Evolutionary conservation across 2,113 vertebrate genomes (phyloP).

Genomic region (Bujurquina vittata): DNA sequence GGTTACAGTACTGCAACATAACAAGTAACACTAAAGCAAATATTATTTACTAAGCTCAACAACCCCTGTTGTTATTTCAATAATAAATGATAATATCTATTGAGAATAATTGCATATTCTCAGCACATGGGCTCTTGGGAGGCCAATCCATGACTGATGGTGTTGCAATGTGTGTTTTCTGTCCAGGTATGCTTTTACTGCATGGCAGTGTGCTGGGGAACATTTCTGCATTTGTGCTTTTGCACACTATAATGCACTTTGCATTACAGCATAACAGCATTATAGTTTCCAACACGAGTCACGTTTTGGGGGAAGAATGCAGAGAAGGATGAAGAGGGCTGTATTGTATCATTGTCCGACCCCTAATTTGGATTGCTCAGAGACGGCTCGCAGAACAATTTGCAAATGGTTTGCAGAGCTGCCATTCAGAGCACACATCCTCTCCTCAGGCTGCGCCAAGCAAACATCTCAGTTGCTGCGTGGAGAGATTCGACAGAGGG

Average conservation of each 20-base stretch:
- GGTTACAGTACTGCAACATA: background rate
- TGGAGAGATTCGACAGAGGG: constrained; percentile 65
- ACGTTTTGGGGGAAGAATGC: background rate
- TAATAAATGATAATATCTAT: background rate
- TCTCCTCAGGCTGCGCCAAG: too few relatives aligned
- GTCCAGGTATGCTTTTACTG: too few relatives aligned
- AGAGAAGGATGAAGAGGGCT: background rate
- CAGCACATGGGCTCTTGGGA: too few relatives aligned
- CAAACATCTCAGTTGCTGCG: too few relatives aligned
- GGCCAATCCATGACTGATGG: too few relatives aligned
- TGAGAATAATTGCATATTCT: too few relatives aligned
- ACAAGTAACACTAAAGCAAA: background rate
- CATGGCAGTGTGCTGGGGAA: too few relatives aligned
- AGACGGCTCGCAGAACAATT: background rate
- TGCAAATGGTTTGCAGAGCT: background rate
- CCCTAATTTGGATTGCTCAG: background rate
- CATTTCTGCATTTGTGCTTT: too few relatives aligned
- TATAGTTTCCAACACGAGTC: background rate
- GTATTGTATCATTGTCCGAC: background rate
- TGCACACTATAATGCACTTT: too few relatives aligned
- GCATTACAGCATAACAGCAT: too few relatives aligned
- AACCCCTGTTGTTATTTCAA: background rate
- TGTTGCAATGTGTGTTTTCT: too few relatives aligned
- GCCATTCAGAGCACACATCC: too few relatives aligned
- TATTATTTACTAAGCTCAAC: background rate